phyloP scores from a whole-genome alignment of 2,888 invertebrate species.

The Ommatoiulus sabulosus region DNA sequence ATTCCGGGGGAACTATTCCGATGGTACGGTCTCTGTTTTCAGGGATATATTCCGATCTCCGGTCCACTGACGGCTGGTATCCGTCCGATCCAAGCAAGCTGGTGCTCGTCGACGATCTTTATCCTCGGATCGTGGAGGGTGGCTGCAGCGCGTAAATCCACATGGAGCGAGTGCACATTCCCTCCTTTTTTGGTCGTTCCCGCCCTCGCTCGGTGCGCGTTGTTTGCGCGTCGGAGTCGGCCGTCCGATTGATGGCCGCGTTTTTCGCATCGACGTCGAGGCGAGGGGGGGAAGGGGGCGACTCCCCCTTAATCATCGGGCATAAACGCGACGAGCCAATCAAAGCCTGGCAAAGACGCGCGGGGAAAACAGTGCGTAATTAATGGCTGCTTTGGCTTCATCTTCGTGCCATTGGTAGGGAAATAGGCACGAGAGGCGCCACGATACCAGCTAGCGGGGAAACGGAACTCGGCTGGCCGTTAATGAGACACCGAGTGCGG shows the following conservation, averaged over 20 bases:
- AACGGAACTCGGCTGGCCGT: too few relatives aligned
- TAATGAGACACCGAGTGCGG: too few relatives aligned
- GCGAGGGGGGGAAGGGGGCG: neutral
- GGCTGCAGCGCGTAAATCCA: too few relatives aligned
- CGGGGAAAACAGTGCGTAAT: conserved; percentile 54
- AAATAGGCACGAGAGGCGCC: neutral
- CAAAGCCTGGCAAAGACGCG: conserved; percentile 48
- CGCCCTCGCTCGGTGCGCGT: neutral
- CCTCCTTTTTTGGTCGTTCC: neutral
- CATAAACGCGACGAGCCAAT: conserved; percentile 46
- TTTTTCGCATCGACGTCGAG: neutral
- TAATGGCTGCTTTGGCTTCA: conserved; percentile 51
- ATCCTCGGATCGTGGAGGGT: too few relatives aligned
- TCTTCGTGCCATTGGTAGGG: conserved; percentile 52
- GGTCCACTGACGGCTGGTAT: too few relatives aligned
- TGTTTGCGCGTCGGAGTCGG: conserved; percentile 12
- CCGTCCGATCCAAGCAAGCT: neutral
- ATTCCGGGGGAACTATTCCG: too few relatives aligned
- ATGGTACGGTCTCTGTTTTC: too few relatives aligned
- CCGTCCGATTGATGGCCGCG: neutral
- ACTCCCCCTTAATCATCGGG: conserved; percentile 50
- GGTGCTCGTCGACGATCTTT: too few relatives aligned
- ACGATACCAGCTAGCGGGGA: neutral
- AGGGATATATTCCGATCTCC: too few relatives aligned
- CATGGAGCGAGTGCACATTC: neutral